Percentiles rank a stretch among this genome's conserved stretches.
Evolutionary conservation across 2,797 vertebrate genomes (phyloP).

Genomic region (Galaxias olidus): DNA sequence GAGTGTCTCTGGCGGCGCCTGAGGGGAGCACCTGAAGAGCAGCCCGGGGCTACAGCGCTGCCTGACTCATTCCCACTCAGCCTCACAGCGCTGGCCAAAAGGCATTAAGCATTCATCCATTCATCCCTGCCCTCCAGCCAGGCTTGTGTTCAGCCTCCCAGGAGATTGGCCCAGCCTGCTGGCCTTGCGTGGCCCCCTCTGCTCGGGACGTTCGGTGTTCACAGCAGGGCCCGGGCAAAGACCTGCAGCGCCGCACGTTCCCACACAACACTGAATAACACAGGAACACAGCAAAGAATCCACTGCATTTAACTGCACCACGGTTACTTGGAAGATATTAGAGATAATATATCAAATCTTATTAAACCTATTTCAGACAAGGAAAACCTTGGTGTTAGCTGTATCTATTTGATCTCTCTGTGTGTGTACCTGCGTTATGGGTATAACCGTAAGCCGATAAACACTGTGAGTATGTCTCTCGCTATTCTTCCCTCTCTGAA

Average conservation of each 20-base stretch:
- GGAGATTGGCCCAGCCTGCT: neutral
- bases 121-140: slow-evolving; percentile 40
- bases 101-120: slow-evolving; percentile 60
- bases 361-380: too few relatives aligned
- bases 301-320: too few relatives aligned
- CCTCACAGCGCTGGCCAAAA: slow-evolving; percentile 38
- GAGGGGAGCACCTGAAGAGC: slow-evolving; percentile 53
- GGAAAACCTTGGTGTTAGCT: too few relatives aligned
- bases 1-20: slow-evolving; percentile 15
- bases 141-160: slow-evolving; percentile 15
- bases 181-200: neutral
- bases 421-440: too few relatives aligned
- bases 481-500: slow-evolving; percentile 12
- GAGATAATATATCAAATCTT: too few relatives aligned
- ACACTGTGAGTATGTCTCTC: slow-evolving; percentile 11
- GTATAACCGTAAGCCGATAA: too few relatives aligned
- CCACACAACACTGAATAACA: too few relatives aligned
- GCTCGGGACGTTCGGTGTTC: neutral
- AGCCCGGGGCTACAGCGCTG: slow-evolving; percentile 48
- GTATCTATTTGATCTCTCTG: too few relatives aligned
- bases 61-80: slow-evolving; percentile 31
- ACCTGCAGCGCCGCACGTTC: neutral
- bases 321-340: too few relatives aligned
- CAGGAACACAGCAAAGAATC: too few relatives aligned
- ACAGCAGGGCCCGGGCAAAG: neutral